A percentile compares a stretch with the other conserved stretches of the same genome.
phyloP scores from a whole-genome alignment of 2,113 vertebrate species.

The Galbula dea region DNA sequence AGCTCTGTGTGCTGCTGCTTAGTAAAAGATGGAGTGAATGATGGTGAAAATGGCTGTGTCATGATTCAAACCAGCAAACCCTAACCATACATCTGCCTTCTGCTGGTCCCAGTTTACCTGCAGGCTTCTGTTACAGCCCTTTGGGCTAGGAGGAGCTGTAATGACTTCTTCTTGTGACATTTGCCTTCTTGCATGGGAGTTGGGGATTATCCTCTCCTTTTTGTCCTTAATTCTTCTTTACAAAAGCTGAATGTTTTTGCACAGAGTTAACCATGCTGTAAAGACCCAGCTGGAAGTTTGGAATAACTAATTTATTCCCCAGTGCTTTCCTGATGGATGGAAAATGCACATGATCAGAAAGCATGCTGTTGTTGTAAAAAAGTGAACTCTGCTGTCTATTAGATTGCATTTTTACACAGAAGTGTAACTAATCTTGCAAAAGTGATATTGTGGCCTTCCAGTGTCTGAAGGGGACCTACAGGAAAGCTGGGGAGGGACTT shows the following conservation, averaged over 20 bases:
- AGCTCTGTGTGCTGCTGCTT: background rate
- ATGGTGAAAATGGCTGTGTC: background rate
- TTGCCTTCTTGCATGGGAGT: background rate
- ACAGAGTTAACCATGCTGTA: background rate
- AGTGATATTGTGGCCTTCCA: rapidly evolving
- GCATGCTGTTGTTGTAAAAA: background rate
- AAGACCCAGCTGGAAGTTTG: background rate
- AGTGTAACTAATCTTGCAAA: background rate
- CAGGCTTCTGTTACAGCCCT: background rate
- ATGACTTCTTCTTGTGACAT: background rate
- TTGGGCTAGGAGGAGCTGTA: background rate
- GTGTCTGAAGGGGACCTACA: no score
- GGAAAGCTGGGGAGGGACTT: no score
- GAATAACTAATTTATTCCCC: background rate
- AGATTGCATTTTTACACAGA: background rate
- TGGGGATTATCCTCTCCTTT: background rate
- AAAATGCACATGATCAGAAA: background rate
- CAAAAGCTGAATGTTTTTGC: background rate
- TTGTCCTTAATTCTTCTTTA: background rate
- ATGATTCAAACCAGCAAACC: background rate
- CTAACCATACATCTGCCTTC: background rate
- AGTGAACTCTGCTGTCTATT: background rate
- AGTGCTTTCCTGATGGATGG: background rate
- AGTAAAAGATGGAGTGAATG: background rate
- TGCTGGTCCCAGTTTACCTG: background rate